Conservation (phyloP, 23 tunicate genomes). For the Botrylloides violaceus region DNA sequence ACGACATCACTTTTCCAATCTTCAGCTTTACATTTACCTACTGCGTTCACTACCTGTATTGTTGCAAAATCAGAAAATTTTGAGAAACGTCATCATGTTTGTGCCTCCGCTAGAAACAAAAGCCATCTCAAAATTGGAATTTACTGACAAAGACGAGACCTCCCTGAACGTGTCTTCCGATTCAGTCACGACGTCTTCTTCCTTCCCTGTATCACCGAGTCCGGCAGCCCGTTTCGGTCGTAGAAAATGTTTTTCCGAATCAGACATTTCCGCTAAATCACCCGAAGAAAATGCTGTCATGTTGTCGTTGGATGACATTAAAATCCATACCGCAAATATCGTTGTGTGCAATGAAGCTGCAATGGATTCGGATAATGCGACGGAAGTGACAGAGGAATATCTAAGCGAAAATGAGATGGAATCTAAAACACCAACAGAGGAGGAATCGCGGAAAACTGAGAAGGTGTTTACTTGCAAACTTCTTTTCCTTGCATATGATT, state of each 20-base stretch:
- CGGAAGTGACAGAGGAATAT: conserved; percentile 24
- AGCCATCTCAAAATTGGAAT: not conserved
- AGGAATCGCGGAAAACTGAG: too few relatives aligned
- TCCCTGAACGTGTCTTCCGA: not conserved
- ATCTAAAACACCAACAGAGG: too few relatives aligned
- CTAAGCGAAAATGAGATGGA: not conserved
- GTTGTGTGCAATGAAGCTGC: not conserved
- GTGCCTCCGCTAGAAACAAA: not conserved
- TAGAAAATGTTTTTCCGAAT: not conserved
- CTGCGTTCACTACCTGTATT: conserved; percentile 33
- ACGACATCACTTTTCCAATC: not conserved
- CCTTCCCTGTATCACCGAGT: not conserved
- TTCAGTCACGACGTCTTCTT: not conserved
- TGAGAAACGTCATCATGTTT: conserved; percentile 4
- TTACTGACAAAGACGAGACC: not conserved
- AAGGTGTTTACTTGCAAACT: too few relatives aligned
- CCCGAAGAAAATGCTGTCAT: not conserved
- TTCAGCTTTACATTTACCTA: conserved; percentile 10
- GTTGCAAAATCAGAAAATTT: conserved; percentile 21
- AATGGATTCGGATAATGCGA: not conserved
- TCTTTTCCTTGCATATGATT: too few relatives aligned
- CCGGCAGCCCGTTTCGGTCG: not conserved
- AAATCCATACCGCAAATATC: not conserved
- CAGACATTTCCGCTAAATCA: not conserved
- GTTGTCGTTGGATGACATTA: conserved; percentile 6